Evolutionary conservation across 2,113 vertebrate species (phyloP).

Genomic region (Centrocercus urophasianus): DNA sequence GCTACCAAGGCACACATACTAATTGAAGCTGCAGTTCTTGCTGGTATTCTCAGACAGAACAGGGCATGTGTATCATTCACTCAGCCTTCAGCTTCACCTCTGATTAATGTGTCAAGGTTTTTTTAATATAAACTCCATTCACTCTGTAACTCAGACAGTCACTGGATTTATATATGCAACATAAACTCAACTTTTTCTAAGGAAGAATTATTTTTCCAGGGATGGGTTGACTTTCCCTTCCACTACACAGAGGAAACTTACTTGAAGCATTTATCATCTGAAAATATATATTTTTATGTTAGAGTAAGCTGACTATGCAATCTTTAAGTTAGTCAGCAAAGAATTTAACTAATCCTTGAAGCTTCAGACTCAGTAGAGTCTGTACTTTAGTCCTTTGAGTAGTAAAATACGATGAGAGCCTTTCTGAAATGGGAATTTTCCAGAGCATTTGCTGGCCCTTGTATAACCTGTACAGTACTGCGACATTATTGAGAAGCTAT

Average conservation of each 20-base stretch:
- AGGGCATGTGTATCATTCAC: background rate
- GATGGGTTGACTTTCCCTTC: background rate
- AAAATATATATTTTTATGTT: background rate
- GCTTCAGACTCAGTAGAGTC: background rate
- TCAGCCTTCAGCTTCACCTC: background rate
- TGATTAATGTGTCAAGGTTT: background rate
- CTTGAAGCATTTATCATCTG: background rate
- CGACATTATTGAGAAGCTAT: background rate
- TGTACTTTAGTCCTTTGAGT: background rate
- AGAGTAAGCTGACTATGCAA: background rate
- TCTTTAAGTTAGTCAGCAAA: background rate
- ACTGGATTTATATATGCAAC: background rate
- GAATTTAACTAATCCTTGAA: background rate
- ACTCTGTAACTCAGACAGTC: background rate
- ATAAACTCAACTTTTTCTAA: background rate
- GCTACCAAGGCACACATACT: fast-evolving
- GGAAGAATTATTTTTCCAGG: background rate
- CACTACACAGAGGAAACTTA: background rate
- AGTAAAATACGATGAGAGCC: background rate
- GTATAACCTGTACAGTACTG: background rate
- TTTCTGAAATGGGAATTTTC: background rate
- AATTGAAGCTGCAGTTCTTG: background rate
- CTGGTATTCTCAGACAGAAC: background rate
- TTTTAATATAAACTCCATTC: background rate
- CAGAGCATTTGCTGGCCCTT: background rate